A percentile compares a stretch with the other conserved stretches of the same genome.
Evolutionary conservation across 2,113 vertebrate species (phyloP).

Genomic region (Pteronura brasiliensis): DNA sequence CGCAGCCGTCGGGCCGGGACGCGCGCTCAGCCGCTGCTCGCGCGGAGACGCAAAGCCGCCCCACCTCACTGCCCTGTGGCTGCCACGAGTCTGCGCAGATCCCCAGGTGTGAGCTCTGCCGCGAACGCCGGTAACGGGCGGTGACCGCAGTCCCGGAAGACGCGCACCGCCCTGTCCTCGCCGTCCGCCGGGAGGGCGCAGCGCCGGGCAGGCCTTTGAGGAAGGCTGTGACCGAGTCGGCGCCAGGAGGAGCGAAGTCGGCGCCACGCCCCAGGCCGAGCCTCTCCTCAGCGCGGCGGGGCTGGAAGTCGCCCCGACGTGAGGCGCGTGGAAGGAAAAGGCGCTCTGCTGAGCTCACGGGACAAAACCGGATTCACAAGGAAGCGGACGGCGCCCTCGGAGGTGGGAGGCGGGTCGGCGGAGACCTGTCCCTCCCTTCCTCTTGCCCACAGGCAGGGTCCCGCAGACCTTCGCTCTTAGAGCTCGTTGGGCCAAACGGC

Average conservation of each 20-base stretch:
- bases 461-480: not conserved
- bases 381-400: not conserved
- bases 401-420: not conserved
- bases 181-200: not conserved
- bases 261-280: not conserved
- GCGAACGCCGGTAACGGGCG: not conserved
- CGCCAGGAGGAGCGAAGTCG: not conserved
- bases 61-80: not conserved
- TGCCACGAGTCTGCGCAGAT: not conserved
- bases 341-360: not conserved
- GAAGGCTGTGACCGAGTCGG: not conserved
- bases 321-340: not conserved
- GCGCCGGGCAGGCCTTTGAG: not conserved
- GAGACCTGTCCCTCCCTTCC: not conserved
- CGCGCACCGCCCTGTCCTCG: not conserved
- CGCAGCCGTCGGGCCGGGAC: fast-evolving
- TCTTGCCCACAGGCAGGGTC: not conserved
- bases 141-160: not conserved
- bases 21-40: not conserved
- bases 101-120: not conserved
- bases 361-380: not conserved
- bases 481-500: not conserved
- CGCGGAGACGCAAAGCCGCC: not conserved
- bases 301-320: not conserved
- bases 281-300: not conserved